Percentiles rank a stretch among this genome's conserved stretches.
These are phyloP conservation scores for Coenobita brevimanus DNA, from an alignment of 1,140 invertebrate genomes.

Conservation along the genomic window DNA sequence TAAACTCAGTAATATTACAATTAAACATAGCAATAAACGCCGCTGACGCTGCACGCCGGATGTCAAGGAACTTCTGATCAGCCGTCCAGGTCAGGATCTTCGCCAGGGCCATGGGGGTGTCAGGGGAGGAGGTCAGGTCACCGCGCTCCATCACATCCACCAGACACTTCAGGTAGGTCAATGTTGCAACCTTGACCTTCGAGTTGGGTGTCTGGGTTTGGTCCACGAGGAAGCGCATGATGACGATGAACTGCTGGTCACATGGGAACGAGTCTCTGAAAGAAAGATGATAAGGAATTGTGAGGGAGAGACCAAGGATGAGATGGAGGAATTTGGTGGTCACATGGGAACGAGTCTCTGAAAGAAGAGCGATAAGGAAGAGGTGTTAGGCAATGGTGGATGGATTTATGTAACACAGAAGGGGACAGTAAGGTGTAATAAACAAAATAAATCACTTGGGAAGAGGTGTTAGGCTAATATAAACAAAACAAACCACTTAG, in stretches of 20 bases:
- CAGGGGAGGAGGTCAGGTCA: constrained; percentile 71
- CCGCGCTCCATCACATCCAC: constrained; percentile 77
- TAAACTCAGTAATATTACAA: constrained; percentile 85
- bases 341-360: constrained; percentile 78
- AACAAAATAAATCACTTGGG: too few species aligned
- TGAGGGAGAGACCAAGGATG: not conserved
- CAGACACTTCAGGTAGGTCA: constrained; percentile 84
- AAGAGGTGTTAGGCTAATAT: too few species aligned
- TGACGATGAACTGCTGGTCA: constrained; percentile 79
- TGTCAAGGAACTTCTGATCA: constrained; percentile 80
- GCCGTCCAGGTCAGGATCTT: constrained; percentile 76
- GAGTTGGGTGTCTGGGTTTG: constrained; percentile 91
- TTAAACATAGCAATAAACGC: constrained; percentile 91
- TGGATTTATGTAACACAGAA: too few species aligned
- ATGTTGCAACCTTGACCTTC: constrained; percentile 85
- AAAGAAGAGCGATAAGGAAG: constrained; percentile 40
- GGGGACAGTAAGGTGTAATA: too few species aligned
- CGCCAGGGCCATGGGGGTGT: constrained; percentile 75
- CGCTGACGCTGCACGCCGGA: constrained; percentile 84
- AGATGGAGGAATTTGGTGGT: not conserved
- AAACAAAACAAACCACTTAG: too few species aligned
- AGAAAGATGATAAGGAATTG: not conserved
- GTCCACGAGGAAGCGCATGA: constrained; percentile 88
- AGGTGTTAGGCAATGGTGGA: too few species aligned
- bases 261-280: constrained; percentile 80